These are phyloP conservation scores for Sinocyclocheilus maitianheensis DNA, from an alignment of 2,113 vertebrate species.

Conservation along the genomic window DNA sequence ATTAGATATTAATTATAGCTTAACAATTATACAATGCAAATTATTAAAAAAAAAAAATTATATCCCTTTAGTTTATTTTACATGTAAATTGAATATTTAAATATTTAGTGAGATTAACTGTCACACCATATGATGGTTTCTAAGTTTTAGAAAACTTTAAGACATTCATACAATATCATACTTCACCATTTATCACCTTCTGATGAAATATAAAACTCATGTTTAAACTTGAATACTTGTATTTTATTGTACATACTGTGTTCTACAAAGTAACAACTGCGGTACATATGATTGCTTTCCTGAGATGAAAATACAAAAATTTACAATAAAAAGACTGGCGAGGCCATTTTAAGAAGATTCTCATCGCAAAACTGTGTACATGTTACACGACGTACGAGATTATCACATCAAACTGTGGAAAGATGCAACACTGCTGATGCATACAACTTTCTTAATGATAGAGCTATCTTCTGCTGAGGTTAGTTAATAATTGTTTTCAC, in stretches of 20 bases:
- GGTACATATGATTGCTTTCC: slow-evolving; percentile 55
- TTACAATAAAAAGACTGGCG: slow-evolving; percentile 30
- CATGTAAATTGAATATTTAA: background rate
- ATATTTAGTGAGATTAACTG: background rate
- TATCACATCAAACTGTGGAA: background rate
- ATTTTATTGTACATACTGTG: slow-evolving; percentile 57
- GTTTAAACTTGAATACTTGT: slow-evolving; percentile 22
- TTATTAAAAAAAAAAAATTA: too few relatives aligned
- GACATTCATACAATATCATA: background rate
- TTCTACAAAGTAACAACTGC: slow-evolving; percentile 22
- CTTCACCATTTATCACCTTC: background rate
- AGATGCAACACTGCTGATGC: background rate
- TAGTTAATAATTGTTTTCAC: background rate
- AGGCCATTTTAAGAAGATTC: background rate
- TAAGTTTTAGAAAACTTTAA: background rate
- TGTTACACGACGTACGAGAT: background rate
- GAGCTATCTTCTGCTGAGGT: background rate
- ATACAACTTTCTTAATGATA: background rate
- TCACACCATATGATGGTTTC: background rate
- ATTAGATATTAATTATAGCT: too few relatives aligned
- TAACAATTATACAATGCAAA: too few relatives aligned
- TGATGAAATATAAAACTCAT: background rate
- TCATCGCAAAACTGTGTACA: background rate
- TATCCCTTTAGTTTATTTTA: too few relatives aligned
- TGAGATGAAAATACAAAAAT: slow-evolving; percentile 66